Evolutionary conservation across 2,888 invertebrate genomes (phyloP), one percentile per base, ranked within the genome.

Genomic region (Elmis aenea): DNA sequence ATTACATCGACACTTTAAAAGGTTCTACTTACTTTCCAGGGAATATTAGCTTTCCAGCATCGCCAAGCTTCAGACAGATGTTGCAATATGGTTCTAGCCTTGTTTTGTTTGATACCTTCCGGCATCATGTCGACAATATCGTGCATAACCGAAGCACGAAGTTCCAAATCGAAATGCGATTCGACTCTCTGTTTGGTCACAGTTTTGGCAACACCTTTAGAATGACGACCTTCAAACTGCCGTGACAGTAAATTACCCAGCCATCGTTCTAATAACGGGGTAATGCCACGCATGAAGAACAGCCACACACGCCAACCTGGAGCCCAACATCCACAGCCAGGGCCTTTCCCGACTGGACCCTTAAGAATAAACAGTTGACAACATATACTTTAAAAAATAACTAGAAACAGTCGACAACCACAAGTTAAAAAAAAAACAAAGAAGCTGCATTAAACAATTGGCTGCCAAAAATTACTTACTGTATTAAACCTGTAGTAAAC

Each of bases 101-200:
- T 99, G 71, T 99, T 99, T 69, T 99, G 99, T 63, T 99, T 99
- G 64, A 99, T 99, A 48, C 99, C 99, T 69, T 99, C 99, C 0
- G 99, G 99, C 99, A 99, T 99, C 99, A 99, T 99, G 61, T 99
- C 99, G n/a, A 99, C 86, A 50, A 99, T 99, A 62, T 99, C 99
- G 71, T 86, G 85, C 88, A 88, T 87, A 2, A 89, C 97, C 0
- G 96, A 96, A 9, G 96, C 96, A 51, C 99, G 81, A 60, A 99
- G 72, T 68, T 99, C 99, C 51, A 99, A 75, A 77, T 99, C 99
- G 70, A 97, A 99, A 74, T 99, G 99, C 25, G 95, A 95, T 64
- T 99, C 99, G 1, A 99, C 99, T 55, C 99, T 80, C 70, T 99
- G 99, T 64, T 99, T 99, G 1, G 99, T 99, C 3, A 99, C 99